Percentiles rank a stretch among this genome's conserved stretches.
phyloP scores from a whole-genome alignment of 2,888 invertebrate genomes.

The Yponomeuta cagnagella region DNA sequence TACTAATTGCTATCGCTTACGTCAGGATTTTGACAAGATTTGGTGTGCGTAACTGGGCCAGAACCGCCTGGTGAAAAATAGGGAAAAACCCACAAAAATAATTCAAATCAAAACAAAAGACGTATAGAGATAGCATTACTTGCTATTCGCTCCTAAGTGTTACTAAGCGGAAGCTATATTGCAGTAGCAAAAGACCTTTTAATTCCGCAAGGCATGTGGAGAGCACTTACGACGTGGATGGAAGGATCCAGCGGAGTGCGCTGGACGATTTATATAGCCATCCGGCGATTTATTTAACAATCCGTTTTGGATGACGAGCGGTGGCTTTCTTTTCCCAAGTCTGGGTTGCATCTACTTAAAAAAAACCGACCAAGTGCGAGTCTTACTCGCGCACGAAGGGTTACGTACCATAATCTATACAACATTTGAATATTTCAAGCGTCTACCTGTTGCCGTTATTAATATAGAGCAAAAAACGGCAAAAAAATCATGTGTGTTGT shows the following conservation, averaged over 20 bases:
- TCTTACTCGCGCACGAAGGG: no score
- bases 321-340: background rate
- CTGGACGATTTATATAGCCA: conserved; percentile 43
- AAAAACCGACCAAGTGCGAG: background rate
- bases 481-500: no score
- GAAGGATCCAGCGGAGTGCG: conserved; percentile 2
- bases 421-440: no score
- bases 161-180: background rate
- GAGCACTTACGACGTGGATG: conserved; percentile 1
- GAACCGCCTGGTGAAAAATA: no score
- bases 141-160: background rate
- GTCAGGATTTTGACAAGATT: no score
- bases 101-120: no score
- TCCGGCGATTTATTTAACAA: conserved; percentile 49
- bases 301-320: conserved; percentile 36
- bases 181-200: background rate
- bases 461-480: no score
- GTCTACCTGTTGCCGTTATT: no score
- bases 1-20: no score
- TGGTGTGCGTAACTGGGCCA: no score
- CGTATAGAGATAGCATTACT: background rate
- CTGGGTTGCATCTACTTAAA: background rate
- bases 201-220: conserved; percentile 4
- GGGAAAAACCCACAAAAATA: no score
- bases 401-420: no score